Percentiles rank a stretch among this genome's conserved stretches.
phyloP scores from a whole-genome alignment of 2,113 vertebrate genomes.

The Gobius niger region DNA sequence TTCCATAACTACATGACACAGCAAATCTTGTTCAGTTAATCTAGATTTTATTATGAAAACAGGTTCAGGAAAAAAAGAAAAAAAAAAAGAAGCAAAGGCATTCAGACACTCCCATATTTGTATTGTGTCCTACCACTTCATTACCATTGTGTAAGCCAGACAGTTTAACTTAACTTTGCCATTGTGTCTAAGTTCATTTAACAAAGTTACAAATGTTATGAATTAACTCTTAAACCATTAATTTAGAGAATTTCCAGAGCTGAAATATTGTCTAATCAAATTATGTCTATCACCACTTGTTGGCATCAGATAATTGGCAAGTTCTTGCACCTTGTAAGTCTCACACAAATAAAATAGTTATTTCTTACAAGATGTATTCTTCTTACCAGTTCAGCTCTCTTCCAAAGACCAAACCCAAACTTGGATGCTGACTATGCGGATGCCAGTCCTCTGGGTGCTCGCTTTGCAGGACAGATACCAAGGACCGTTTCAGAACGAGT shows the following conservation, averaged over 20 bases:
- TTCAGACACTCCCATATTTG: neutral
- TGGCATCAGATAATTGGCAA: no score
- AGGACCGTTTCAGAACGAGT: neutral
- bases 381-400: neutral
- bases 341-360: no score
- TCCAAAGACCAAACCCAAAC: neutral
- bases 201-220: no score
- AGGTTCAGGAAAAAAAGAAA: neutral
- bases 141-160: neutral
- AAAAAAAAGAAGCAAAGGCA: neutral
- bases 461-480: neutral
- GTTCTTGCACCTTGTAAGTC: no score
- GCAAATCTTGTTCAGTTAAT: neutral
- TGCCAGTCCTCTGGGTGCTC: neutral
- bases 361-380: neutral
- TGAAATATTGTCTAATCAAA: no score
- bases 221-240: no score
- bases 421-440: neutral
- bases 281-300: no score
- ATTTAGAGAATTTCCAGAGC: no score
- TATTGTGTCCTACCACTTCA: neutral
- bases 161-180: no score
- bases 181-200: no score
- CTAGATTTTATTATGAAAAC: neutral
- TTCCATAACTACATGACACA: slow-evolving; percentile 34